phyloP scores from a whole-genome alignment of 2,113 vertebrate species.

The Garra rufa region DNA sequence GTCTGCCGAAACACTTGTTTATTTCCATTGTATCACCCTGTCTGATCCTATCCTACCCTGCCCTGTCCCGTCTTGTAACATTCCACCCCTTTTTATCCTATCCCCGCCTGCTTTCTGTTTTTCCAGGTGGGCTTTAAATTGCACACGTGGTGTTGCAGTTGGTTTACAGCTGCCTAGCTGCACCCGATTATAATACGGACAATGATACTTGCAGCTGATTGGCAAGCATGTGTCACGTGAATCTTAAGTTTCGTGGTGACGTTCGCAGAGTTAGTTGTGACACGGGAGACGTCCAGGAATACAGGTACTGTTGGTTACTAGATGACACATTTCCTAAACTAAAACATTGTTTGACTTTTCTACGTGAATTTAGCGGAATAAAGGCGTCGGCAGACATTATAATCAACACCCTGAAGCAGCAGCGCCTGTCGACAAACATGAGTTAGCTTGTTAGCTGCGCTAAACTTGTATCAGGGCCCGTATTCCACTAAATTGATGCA shows the following conservation, averaged over 20 bases:
- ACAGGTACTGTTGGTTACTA: slow-evolving; percentile 37
- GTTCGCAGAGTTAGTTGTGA: slow-evolving; percentile 36
- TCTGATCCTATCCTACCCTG: not conserved
- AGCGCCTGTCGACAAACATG: not conserved
- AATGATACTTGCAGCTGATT: slow-evolving; percentile 33
- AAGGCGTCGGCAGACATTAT: not conserved
- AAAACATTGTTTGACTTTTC: not conserved
- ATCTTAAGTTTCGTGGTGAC: slow-evolving; percentile 46
- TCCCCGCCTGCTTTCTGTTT: not conserved
- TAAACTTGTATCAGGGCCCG: slow-evolving; percentile 29
- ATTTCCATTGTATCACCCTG: no score
- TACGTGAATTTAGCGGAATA: not conserved
- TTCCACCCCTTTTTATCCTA: not conserved
- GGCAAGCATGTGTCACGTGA: slow-evolving; percentile 54
- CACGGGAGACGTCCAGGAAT: slow-evolving; percentile 34
- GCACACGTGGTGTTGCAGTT: slow-evolving; percentile 20
- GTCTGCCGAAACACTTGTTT: not conserved
- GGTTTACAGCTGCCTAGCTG: not conserved
- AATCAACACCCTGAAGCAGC: not conserved
- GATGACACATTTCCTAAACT: not conserved
- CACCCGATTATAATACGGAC: not conserved
- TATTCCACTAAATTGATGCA: not conserved
- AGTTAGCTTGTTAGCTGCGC: slow-evolving; percentile 18
- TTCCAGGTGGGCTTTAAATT: slow-evolving; percentile 35
- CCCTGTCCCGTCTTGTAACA: not conserved